Evolutionary conservation across 2,113 vertebrate species (phyloP), one percentile per base, ranked within the genome.

Genomic region (Mungos mungo): DNA sequence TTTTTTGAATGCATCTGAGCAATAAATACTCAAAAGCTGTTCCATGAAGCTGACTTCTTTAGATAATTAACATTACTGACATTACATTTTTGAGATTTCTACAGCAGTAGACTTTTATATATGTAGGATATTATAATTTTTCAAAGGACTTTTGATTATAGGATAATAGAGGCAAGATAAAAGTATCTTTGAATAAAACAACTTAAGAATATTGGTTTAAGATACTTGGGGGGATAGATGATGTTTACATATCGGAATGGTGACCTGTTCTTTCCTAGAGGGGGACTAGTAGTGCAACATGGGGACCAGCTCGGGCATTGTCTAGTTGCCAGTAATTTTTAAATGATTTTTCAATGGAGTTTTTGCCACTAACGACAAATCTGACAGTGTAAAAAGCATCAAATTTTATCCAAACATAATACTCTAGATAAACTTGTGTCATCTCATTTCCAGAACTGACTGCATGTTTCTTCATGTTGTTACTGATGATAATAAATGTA

Each of bases 21-120:
- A 99, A 98, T 98, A 99, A 98, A 98, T 0, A 0, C 98, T 90
- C 85, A 97, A 97, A 82, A 97, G 81, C 92, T 82, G 95, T 98
- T 92, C 96, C 98, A 97, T 93, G 95, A 97, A 85, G 9, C 16
- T 23, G 18, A 76, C 33, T 96, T 97, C 65, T 97, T 95, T 86
- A 97, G 93, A 82, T 93, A 95, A 76, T 77, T 88, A 87, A 31
- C 57, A 88, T 65, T 85, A 87, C 71, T 94, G 71, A 90, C 12
- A 47, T 87, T 89, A 92, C 80, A 80, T 90, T 98, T 97, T 96
- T 76, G 57, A 96, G 35, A 96, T 93, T 97, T 98, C 63, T 95
- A 90, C 50, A 92, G 41, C 88, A 83, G 96, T 96, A 74, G 50
- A 88, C 93, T 97, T 96, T 86, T 91, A 50, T 90, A 74, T 96